These are phyloP conservation scores for Procavia capensis DNA, from an alignment of 2,113 vertebrate genomes.

Conservation along the genomic window DNA sequence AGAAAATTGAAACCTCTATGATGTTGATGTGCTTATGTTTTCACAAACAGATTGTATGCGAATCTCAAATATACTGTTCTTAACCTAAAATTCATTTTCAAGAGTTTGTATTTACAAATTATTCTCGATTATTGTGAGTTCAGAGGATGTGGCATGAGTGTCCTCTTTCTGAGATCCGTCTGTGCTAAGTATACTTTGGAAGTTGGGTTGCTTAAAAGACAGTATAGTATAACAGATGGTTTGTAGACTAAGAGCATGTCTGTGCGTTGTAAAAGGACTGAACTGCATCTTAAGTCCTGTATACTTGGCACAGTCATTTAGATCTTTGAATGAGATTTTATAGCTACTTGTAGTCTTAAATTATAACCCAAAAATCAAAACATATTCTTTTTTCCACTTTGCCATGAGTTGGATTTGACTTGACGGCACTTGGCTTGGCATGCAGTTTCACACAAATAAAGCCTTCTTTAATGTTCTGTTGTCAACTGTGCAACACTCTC, in stretches of 20 bases:
- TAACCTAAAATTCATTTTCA: constrained; percentile 39
- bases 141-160: constrained; percentile 22
- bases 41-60: constrained; percentile 45
- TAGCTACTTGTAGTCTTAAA: neutral
- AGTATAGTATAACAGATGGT: constrained; percentile 30
- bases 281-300: constrained; percentile 64
- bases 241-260: constrained; percentile 39
- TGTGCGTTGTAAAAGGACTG: constrained; percentile 51
- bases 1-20: constrained; percentile 64
- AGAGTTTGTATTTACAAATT: constrained; percentile 74
- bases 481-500: no score
- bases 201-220: constrained; percentile 37
- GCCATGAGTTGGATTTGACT: no score
- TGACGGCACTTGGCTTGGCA: no score
- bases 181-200: neutral
- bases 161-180: constrained; percentile 33
- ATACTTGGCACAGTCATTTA: neutral
- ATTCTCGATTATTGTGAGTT: constrained; percentile 44
- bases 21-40: constrained; percentile 47
- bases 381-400: neutral
- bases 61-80: constrained; percentile 33
- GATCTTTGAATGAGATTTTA: constrained; percentile 29
- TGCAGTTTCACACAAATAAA: no score
- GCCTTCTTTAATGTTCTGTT: no score
- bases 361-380: constrained; percentile 16